Percentiles rank a stretch among this genome's conserved stretches.
phyloP scores from a whole-genome alignment of 92 coral and sea anemone genomes.

The Heliopora coerulea region DNA sequence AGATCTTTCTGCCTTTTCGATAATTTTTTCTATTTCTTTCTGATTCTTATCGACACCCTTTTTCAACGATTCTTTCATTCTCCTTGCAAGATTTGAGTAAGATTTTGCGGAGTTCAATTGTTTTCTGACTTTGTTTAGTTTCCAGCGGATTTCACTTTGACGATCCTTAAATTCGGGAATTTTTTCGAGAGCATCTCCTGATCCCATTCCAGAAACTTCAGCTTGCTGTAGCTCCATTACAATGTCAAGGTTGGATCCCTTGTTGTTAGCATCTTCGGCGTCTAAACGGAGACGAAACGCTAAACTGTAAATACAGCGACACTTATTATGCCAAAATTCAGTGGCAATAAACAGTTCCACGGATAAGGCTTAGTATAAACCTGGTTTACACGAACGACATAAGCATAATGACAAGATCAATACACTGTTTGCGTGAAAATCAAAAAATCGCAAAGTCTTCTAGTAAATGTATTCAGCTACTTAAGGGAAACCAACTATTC shows the following conservation, averaged over 20 bases:
- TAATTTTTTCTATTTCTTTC: conserved; percentile 66
- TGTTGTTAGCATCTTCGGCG: conserved; percentile 21
- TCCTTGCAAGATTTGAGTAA: conserved; percentile 70
- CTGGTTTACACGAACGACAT: no score
- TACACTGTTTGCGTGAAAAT: no score
- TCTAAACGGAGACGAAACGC: neutral
- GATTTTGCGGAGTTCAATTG: conserved; percentile 78
- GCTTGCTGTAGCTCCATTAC: conserved; percentile 44
- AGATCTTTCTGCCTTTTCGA: conserved; percentile 71
- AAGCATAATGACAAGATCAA: no score
- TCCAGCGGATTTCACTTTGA: conserved; percentile 80
- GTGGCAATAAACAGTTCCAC: no score
- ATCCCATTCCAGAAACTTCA: conserved; percentile 31
- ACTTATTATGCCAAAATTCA: no score
- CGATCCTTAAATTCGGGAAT: conserved; percentile 60
- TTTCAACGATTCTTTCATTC: conserved; percentile 49
- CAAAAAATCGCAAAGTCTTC: no score
- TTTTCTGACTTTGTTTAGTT: conserved; percentile 76
- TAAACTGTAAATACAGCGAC: no score
- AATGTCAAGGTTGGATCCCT: conserved; percentile 32
- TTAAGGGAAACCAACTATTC: no score
- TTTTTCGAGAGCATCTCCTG: conserved; percentile 43
- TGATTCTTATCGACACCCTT: conserved; percentile 46
- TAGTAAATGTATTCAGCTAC: no score
- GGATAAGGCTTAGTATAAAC: no score